Conservation (phyloP, 1,140 invertebrate species). For the Brachionus asplanchnoidis region DNA sequence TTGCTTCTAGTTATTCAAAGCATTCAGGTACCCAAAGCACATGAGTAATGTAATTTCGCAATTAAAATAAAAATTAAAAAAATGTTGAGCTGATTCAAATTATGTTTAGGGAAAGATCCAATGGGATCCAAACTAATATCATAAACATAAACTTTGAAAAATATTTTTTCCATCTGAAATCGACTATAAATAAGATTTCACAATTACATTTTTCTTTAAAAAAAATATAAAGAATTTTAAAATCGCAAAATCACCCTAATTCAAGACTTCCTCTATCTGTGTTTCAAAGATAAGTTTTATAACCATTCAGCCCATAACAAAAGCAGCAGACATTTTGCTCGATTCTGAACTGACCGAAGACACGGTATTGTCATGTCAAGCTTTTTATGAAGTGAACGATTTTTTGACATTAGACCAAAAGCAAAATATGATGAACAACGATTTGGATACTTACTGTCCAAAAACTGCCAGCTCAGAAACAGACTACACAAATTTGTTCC, state of each 20-base stretch:
- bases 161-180: neutral
- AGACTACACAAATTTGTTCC: neutral
- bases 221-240: neutral
- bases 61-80: neutral
- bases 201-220: constrained; percentile 17
- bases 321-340: neutral
- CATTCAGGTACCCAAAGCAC: neutral
- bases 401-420: neutral
- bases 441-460: neutral
- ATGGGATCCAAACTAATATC: neutral
- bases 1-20: neutral
- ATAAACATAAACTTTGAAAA: constrained; percentile 15
- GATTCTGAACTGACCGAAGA: neutral
- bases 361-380: neutral
- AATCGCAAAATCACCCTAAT: neutral
- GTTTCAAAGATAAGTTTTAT: neutral
- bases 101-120: constrained; percentile 21
- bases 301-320: neutral
- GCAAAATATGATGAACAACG: neutral
- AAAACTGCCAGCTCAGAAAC: neutral
- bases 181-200: constrained; percentile 37
- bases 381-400: neutral
- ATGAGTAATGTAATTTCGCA: constrained; percentile 40
- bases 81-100: constrained; percentile 1
- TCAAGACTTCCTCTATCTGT: neutral